Conservation (phyloP, 1,140 invertebrate species). For the Aleiodes sp. region DNA sequence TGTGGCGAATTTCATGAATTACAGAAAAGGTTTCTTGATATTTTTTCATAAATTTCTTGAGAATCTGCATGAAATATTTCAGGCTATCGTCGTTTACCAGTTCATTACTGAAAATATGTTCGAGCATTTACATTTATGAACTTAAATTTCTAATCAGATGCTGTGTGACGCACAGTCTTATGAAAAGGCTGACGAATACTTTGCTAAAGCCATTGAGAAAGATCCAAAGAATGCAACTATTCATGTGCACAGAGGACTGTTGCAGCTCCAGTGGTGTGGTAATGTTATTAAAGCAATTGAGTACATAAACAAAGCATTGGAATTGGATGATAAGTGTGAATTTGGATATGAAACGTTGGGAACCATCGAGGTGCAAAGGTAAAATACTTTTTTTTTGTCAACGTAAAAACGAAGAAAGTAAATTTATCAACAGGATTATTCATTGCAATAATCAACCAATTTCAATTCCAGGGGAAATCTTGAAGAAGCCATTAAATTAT, state of each 20-base stretch:
- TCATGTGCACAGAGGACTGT: slow-evolving; percentile 86
- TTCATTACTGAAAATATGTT: too few relatives aligned
- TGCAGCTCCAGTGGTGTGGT: slow-evolving; percentile 83
- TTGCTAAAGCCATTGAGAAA: slow-evolving; percentile 81
- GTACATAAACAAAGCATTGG: slow-evolving; percentile 83
- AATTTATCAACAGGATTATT: too few relatives aligned
- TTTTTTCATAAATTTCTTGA: slow-evolving; percentile 33
- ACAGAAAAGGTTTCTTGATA: too few relatives aligned
- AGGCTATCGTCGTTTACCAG: background rate
- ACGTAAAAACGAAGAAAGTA: too few relatives aligned
- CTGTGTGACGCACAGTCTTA: slow-evolving; percentile 85
- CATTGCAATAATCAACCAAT: slow-evolving; percentile 4
- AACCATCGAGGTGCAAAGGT: slow-evolving; percentile 93
- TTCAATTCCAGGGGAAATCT: slow-evolving; percentile 81
- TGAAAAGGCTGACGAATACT: slow-evolving; percentile 82
- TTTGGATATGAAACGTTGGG: slow-evolving; percentile 95
- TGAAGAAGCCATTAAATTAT: slow-evolving; percentile 81
- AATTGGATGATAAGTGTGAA: slow-evolving; percentile 90
- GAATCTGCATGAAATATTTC: background rate
- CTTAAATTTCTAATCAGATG: slow-evolving; percentile 66
- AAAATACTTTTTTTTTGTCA: slow-evolving; percentile 47
- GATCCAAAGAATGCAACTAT: slow-evolving; percentile 88
- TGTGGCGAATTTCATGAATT: too few relatives aligned
- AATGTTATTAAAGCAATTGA: slow-evolving; percentile 82
- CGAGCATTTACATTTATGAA: background rate